A percentile compares a stretch with the other conserved stretches of the same genome.
These are phyloP conservation scores for Lanius collurio DNA, from an alignment of 2,113 vertebrate species.

Conservation along the genomic window DNA sequence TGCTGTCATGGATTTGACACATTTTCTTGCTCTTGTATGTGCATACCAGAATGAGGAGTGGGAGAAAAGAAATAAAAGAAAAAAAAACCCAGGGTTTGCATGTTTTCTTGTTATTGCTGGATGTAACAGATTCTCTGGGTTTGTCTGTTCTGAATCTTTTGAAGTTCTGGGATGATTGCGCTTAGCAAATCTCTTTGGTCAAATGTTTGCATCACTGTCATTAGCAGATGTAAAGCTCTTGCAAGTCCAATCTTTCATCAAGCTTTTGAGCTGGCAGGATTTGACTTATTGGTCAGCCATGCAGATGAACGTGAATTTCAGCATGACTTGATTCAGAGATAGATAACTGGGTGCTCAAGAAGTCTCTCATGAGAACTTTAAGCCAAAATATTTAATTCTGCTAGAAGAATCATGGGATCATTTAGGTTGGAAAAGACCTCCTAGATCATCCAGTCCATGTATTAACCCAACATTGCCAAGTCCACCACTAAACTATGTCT, in stretches of 20 bases:
- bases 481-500: background rate
- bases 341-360: background rate
- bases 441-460: background rate
- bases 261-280: background rate
- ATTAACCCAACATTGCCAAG: background rate
- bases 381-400: background rate
- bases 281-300: background rate
- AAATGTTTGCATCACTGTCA: background rate
- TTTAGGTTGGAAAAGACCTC: background rate
- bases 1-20: slow-evolving; percentile 65
- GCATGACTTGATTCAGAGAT: background rate
- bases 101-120: background rate
- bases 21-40: slow-evolving; percentile 42
- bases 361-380: background rate
- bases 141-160: background rate
- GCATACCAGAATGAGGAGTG: slow-evolving; percentile 58
- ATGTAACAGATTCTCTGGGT: background rate
- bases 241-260: slow-evolving; percentile 15
- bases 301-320: slow-evolving; percentile 4
- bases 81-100: background rate
- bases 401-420: background rate
- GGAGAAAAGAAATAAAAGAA: background rate
- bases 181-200: background rate
- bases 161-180: background rate
- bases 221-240: background rate